Evolutionary conservation across 2,888 invertebrate genomes (phyloP), one percentile per base, ranked within the genome.

Genomic region (Busseola fusca): DNA sequence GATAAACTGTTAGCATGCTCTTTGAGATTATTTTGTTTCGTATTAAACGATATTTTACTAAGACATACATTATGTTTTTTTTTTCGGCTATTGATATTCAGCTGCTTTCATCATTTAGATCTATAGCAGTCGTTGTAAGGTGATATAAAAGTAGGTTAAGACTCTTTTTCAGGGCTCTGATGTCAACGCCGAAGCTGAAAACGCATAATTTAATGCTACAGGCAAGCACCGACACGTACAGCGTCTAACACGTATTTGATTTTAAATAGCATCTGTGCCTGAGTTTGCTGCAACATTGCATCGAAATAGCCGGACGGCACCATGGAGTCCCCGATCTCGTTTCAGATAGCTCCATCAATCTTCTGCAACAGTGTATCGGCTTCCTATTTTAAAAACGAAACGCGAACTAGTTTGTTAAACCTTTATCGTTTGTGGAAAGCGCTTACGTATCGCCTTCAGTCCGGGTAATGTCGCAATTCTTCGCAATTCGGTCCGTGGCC

Each of bases 281-380:
- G 83, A 85, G 85, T 86, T 86, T 74, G 79, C 83, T 87, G 85
- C 86, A 87, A 88, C 88, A 88, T 87, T 88, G 88, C 87, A 83
- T 82, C 76, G 82, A 73, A 86, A 84, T 83, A 81, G 86, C 81
- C 82, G 86, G 84, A 83, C 86, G 80, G 84, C 69, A 83, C 85
- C 87, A 85, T 88, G 72, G 77, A 89, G 90, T 88, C 91, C 89
- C 91, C 90, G 93, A 93, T 94, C 93, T 93, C 91, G 92, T 93
- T 93, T 90, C 86, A 91, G 93, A 93, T 93, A 93, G 90, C 89
- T 89, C 88, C 91, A 95, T 94, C 94, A 94, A 94, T 94, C 94
- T 94, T 92, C 87, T 84, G 88, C 90, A 90, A 91, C 92, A 92
- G 87, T 91, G 91, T 93, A 92, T 91, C 89, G 89, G 87, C 87